phyloP scores from a whole-genome alignment of 2,888 invertebrate genomes.

The Hedya salicella region DNA sequence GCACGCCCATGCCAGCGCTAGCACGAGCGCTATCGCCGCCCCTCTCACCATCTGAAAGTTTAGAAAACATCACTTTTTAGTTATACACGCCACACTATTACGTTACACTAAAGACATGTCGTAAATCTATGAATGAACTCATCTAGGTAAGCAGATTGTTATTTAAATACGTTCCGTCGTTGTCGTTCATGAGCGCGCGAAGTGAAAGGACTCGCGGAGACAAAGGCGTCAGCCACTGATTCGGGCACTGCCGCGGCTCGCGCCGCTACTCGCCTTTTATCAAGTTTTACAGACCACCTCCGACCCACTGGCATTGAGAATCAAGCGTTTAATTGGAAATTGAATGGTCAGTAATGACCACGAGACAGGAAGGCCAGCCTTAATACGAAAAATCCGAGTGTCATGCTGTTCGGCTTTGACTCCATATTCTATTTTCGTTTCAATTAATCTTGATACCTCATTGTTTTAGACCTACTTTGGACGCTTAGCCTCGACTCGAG shows the following conservation, averaged over 20 bases:
- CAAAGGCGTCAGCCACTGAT: conserved; percentile 75
- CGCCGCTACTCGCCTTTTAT: conserved; percentile 80
- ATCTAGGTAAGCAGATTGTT: conserved; percentile 77
- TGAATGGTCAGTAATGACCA: conserved; percentile 77
- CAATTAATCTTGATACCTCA: conserved; percentile 48
- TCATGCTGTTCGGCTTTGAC: conserved; percentile 58
- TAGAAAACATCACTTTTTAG: conserved; percentile 72
- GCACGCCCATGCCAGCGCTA: conserved; percentile 80
- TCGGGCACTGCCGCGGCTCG: conserved; percentile 77
- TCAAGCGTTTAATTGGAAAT: conserved; percentile 83
- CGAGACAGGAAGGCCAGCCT: conserved; percentile 78
- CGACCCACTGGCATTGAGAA: conserved; percentile 82
- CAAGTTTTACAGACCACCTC: conserved; percentile 75
- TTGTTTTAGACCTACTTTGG: conserved; percentile 50
- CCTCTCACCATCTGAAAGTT: conserved; percentile 85
- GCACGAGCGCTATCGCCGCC: conserved; percentile 79
- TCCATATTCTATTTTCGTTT: conserved; percentile 54
- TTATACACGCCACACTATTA: conserved; percentile 54
- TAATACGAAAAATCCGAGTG: conserved; percentile 69
- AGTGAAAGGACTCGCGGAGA: conserved; percentile 80
- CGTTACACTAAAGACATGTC: conserved; percentile 47
- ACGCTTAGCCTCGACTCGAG: conserved; percentile 51
- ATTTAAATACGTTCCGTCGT: conserved; percentile 63
- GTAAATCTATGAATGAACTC: conserved; percentile 64
- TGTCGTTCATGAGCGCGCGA: conserved; percentile 72